phyloP scores from a whole-genome alignment of 2,888 invertebrate species.

The Pandemis cinnamomeana region DNA sequence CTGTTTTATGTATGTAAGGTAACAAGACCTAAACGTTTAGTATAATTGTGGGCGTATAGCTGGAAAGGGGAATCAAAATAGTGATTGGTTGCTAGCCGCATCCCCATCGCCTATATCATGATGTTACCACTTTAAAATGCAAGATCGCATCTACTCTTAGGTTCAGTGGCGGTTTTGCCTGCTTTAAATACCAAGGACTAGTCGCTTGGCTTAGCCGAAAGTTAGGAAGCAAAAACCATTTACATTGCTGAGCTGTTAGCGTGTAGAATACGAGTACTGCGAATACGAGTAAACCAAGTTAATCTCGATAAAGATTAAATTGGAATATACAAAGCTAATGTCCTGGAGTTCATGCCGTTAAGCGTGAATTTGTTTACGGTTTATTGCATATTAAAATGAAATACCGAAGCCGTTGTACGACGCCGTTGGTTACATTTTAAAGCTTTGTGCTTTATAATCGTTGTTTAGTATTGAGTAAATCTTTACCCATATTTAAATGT shows the following conservation, averaged over 20 bases:
- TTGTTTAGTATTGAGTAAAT: background rate
- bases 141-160: background rate
- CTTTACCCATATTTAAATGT: too few relatives aligned
- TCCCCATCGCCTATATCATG: too few relatives aligned
- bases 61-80: too few relatives aligned
- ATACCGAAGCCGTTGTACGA: conserved; percentile 7
- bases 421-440: background rate
- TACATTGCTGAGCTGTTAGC: background rate
- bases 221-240: background rate
- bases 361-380: conserved; percentile 19
- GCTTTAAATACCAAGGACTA: background rate
- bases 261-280: background rate
- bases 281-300: conserved; percentile 2
- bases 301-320: conserved; percentile 17
- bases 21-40: too few relatives aligned
- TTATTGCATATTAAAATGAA: conserved; percentile 31
- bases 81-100: too few relatives aligned
- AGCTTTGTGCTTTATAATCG: background rate
- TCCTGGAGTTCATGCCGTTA: background rate
- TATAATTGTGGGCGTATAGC: too few relatives aligned
- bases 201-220: background rate
- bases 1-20: too few relatives aligned
- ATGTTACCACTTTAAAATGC: background rate
- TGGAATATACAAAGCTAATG: conserved; percentile 11
- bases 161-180: background rate